Conservation (phyloP, 2,888 invertebrate species). For the Nomada fucata region DNA sequence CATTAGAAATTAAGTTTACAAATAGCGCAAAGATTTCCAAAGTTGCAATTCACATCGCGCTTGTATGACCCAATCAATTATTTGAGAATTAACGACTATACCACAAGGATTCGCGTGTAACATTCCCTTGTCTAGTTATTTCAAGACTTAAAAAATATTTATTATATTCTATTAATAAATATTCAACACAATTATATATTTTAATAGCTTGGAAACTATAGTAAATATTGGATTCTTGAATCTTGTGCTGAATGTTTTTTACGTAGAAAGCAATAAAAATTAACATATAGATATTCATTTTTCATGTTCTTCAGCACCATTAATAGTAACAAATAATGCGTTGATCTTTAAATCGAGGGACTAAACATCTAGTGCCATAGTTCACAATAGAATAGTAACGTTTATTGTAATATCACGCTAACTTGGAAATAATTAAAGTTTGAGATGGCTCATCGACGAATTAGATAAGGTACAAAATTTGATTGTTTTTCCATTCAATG, state of each 20-base stretch:
- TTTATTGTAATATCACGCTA: constrained; percentile 7
- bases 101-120: not conserved
- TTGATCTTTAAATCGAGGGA: constrained; percentile 11
- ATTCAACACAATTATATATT: constrained; percentile 12
- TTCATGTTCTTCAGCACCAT: not conserved
- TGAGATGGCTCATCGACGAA: constrained; percentile 26
- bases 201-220: constrained; percentile 2
- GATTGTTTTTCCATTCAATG: not conserved
- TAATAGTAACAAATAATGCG: not conserved
- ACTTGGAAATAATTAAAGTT: constrained; percentile 13
- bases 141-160: constrained; percentile 3
- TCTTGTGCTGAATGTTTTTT: constrained; percentile 16
- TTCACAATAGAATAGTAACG: constrained; percentile 7
- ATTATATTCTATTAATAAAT: constrained; percentile 8
- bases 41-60: not conserved
- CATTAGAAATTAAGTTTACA: constrained; percentile 17
- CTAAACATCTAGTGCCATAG: constrained; percentile 3
- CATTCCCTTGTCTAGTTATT: constrained; percentile 1
- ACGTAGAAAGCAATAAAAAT: constrained; percentile 21
- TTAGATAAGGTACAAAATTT: constrained; percentile 24
- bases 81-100: not conserved
- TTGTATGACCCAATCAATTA: not conserved
- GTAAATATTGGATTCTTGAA: not conserved
- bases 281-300: not conserved
- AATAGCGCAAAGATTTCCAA: not conserved